phyloP scores from a whole-genome alignment of 1,140 invertebrate species.

The Sycophila sp. region DNA sequence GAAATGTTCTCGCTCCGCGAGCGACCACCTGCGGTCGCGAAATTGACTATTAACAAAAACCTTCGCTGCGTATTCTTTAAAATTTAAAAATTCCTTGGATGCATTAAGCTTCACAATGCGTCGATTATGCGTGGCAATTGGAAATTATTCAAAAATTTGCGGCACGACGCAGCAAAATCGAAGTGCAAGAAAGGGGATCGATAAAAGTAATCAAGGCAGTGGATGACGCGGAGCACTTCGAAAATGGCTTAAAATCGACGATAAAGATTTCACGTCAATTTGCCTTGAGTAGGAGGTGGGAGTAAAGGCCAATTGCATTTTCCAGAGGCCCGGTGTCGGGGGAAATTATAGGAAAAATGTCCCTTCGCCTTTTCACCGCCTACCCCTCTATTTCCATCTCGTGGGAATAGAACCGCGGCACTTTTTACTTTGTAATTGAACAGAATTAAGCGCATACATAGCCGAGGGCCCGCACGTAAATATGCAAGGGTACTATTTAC shows the following conservation, averaged over 20 bases:
- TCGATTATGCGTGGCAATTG: neutral
- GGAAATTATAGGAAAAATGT: slow-evolving; percentile 38
- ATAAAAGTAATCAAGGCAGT: neutral
- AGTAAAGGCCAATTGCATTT: slow-evolving; percentile 29
- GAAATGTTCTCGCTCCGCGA: slow-evolving; percentile 32
- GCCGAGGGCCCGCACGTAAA: too few relatives aligned
- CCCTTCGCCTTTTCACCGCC: neutral
- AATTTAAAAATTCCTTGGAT: neutral
- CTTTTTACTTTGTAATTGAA: slow-evolving; percentile 36
- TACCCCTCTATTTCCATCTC: neutral
- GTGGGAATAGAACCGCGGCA: neutral
- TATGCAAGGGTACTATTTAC: slow-evolving; percentile 21
- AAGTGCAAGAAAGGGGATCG: neutral
- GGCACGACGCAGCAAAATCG: neutral
- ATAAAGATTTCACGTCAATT: slow-evolving; percentile 35
- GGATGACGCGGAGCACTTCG: neutral
- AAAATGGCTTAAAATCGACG: slow-evolving; percentile 22
- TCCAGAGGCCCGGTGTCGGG: neutral
- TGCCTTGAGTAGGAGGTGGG: too few relatives aligned
- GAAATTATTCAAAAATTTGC: neutral
- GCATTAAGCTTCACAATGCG: too few relatives aligned
- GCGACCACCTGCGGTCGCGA: slow-evolving; percentile 43
- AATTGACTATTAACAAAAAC: neutral
- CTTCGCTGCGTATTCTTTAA: neutral
- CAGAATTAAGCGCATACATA: slow-evolving; percentile 37